Evolutionary conservation across 2,888 invertebrate species (phyloP).

Genomic region (Himalopsyche anomala): DNA sequence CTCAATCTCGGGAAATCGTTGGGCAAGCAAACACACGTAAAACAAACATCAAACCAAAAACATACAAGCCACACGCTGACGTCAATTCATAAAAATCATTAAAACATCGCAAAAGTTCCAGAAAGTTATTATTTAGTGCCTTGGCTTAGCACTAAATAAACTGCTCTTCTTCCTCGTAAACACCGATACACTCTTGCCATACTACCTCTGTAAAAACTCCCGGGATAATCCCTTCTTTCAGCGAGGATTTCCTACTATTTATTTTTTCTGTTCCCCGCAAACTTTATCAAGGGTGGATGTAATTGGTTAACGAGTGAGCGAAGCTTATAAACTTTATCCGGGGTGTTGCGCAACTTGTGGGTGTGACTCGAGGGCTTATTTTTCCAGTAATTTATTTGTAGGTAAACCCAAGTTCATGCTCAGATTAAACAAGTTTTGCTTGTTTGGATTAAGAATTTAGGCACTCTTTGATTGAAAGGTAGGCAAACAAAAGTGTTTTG

Average conservation of each 20-base stretch:
- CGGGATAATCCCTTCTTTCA: slow-evolving; percentile 62
- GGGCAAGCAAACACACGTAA: slow-evolving; percentile 24
- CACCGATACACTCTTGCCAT: slow-evolving; percentile 52
- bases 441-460: slow-evolving; percentile 48
- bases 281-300: slow-evolving; percentile 62
- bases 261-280: slow-evolving; percentile 61
- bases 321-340: slow-evolving; percentile 63
- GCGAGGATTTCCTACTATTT: slow-evolving; percentile 60
- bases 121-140: slow-evolving; percentile 37
- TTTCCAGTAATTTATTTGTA: slow-evolving; percentile 61
- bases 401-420: slow-evolving; percentile 45
- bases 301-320: slow-evolving; percentile 65
- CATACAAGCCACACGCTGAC: neutral
- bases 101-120: slow-evolving; percentile 17
- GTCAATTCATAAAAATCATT: slow-evolving; percentile 39
- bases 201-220: slow-evolving; percentile 54
- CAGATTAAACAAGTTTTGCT: slow-evolving; percentile 55
- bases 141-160: slow-evolving; percentile 47
- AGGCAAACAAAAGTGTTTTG: slow-evolving; percentile 40
- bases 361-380: slow-evolving; percentile 57
- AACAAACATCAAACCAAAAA: neutral
- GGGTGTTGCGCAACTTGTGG: slow-evolving; percentile 51
- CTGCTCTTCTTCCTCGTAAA: slow-evolving; percentile 54
- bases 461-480: slow-evolving; percentile 57
- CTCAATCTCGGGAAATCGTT: neutral